These are phyloP conservation scores for Tyria jacobaeae DNA, from an alignment of 2,888 invertebrate genomes.

Conservation along the genomic window DNA sequence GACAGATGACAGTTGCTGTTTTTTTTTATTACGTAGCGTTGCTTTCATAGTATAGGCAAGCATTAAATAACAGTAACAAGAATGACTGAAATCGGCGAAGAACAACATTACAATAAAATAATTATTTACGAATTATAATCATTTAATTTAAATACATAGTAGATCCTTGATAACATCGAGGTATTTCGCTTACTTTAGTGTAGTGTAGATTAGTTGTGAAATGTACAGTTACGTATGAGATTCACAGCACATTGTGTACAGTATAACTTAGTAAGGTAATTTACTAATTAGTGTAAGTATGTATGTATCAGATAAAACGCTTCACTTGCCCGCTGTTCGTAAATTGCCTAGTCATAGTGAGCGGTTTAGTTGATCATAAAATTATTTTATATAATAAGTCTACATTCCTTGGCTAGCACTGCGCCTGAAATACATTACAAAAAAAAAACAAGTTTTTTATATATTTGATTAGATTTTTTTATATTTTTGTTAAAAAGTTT, in stretches of 20 bases:
- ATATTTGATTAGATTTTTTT: conserved; percentile 7
- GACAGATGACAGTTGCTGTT: neutral
- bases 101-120: neutral
- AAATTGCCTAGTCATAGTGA: conserved; percentile 79
- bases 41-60: neutral
- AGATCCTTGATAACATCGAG: conserved; percentile 28
- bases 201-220: conserved; percentile 58
- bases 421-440: conserved; percentile 34
- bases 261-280: conserved; percentile 36
- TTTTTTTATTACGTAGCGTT: neutral
- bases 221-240: conserved; percentile 86
- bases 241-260: conserved; percentile 72
- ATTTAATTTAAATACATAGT: conserved; percentile 8
- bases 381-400: conserved; percentile 42
- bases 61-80: conserved; percentile 8
- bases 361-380: conserved; percentile 62
- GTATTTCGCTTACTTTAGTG: conserved; percentile 39
- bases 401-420: conserved; percentile 50
- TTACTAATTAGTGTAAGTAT: conserved; percentile 57
- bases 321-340: conserved; percentile 70
- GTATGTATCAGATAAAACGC: conserved; percentile 41
- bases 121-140: too few relatives aligned
- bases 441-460: conserved; percentile 28
- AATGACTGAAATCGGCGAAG: neutral
- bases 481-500: neutral